Evolutionary conservation across 1,140 invertebrate genomes (phyloP).

Genomic region (Apis mellifera): DNA sequence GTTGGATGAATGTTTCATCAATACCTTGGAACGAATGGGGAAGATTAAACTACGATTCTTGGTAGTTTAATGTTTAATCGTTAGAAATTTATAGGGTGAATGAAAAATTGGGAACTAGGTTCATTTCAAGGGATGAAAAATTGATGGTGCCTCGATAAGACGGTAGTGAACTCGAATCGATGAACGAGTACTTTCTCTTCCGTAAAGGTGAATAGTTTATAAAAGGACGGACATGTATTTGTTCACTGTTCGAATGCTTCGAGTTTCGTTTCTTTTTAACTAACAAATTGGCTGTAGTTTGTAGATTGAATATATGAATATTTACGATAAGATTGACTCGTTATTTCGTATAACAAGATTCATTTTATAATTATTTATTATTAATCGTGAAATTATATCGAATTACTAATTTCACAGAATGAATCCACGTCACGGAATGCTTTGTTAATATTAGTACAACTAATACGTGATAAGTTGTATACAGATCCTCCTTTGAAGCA

Average conservation of each 20-base stretch:
- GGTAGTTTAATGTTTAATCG: neutral
- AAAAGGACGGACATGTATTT: neutral
- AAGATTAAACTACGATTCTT: neutral
- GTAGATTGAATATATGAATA: neutral
- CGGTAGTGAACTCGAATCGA: neutral
- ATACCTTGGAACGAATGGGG: neutral
- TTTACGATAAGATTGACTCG: too few relatives aligned
- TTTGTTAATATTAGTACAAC: too few relatives aligned
- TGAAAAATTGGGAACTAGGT: neutral
- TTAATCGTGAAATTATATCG: neutral
- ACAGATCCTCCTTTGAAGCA: too few relatives aligned
- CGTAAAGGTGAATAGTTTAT: slow-evolving; percentile 2
- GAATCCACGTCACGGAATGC: too few relatives aligned
- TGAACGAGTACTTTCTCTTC: too few relatives aligned
- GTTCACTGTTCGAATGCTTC: neutral
- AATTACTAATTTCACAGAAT: neutral
- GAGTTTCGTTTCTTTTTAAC: too few relatives aligned
- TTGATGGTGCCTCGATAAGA: neutral
- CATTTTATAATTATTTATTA: neutral
- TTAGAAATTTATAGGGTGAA: neutral
- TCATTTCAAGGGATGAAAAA: neutral
- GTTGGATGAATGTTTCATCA: neutral
- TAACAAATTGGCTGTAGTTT: neutral
- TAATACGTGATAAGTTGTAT: too few relatives aligned
- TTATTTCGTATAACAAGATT: too few relatives aligned